phyloP scores from a whole-genome alignment of 2,797 vertebrate genomes.

The Macrochelys suwanniensis region DNA sequence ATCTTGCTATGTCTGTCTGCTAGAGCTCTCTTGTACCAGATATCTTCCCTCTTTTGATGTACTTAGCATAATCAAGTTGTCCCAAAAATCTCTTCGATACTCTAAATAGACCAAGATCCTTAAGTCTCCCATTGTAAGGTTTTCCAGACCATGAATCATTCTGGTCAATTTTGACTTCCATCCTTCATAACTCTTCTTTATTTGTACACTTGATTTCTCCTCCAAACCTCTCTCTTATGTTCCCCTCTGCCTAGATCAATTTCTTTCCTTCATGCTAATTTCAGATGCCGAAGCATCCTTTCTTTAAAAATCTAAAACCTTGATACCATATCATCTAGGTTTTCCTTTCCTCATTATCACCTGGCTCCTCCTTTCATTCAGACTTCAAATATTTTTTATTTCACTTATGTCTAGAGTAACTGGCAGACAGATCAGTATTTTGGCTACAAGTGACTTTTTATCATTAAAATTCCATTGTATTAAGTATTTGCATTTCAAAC shows the following conservation, averaged over 20 bases:
- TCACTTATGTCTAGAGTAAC: not conserved
- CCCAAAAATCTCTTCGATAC: not conserved
- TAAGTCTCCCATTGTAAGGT: not conserved
- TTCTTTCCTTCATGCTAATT: not conserved
- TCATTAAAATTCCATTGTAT: not conserved
- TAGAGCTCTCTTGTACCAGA: not conserved
- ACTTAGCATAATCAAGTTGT: not conserved
- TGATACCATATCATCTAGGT: not conserved
- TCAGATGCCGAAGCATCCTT: rapidly evolving
- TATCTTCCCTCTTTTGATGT: not conserved
- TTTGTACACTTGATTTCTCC: not conserved
- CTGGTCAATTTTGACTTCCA: not conserved
- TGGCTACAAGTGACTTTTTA: not conserved
- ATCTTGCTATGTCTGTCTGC: not conserved
- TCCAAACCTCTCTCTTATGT: not conserved
- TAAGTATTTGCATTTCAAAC: not conserved
- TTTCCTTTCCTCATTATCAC: not conserved
- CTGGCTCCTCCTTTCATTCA: not conserved
- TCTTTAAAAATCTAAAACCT: not conserved
- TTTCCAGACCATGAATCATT: not conserved
- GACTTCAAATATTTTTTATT: not conserved
- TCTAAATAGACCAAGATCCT: not conserved
- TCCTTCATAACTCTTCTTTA: not conserved
- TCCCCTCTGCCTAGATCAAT: not conserved
- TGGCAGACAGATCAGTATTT: not conserved